Base-by-base conservation (phyloP, 1,140 invertebrate species). In the Teleopsis dalmanni region DNA sequence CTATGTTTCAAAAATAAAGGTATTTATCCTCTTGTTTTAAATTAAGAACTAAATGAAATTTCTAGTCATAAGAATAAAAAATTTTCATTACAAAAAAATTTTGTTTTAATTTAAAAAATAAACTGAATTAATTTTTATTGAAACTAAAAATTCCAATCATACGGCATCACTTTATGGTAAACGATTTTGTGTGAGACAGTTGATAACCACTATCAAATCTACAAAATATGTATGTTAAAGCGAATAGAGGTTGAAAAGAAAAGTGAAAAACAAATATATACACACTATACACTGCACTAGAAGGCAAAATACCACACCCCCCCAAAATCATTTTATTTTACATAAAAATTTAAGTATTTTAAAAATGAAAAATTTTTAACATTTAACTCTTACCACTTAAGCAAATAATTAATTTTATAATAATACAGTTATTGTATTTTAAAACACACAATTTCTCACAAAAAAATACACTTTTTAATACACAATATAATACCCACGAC, bases 231-330 rank as follows among this genome's bases (percentile, higher is more conserved):
- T 29, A 7, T 29, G 27, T 6, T 29, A 43, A 38, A 18, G 25
- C n/a, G 26, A 43, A 31, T 36, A 18, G 16, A 16, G 10, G 16
- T 1, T 8, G 14, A 31, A 18, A 43, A 25, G 31, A 43, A 43
- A 13, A 43, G 27, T 16, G 25, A 18, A 7, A 13, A 21, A 43
- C 41, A 43, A 25, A 43, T 43, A 23, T 31, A 41, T 41, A 41
- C 40, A 41, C 14, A 41, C 40, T 18, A 41, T 22, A 26, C 14
- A 26, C 11, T 41, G 40, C 40, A 29, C 40, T 26, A 42, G 37
- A 21, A 26, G 22, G 4, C 8, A 25, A 31, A 13, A 6, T 19
- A 19, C 41, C 27, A 43, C 41, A 43, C 14, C 41, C n/a, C n/a
- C n/a, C n/a, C n/a, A n/a, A n/a, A n/a, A n/a, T n/a, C n/a, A n/a